Conservation (phyloP, 2,888 invertebrate genomes). For the Gandaritis pyraliata region DNA sequence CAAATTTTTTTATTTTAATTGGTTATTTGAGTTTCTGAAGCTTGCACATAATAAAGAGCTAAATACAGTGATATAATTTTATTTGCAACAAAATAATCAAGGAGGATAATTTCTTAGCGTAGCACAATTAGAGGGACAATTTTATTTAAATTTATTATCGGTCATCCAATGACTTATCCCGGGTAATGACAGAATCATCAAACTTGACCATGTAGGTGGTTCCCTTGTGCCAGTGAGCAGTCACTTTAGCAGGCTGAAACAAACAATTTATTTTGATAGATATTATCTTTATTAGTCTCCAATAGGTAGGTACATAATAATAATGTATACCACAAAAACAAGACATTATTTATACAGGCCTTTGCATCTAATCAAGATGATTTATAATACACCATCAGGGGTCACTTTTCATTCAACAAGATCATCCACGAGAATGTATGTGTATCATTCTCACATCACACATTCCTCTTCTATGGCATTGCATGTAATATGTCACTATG, state of each 20-base stretch:
- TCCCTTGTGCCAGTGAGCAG: constrained; percentile 99
- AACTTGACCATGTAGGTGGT: constrained; percentile 99
- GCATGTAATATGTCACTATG: too few species aligned
- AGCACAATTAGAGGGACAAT: neutral
- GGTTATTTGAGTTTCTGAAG: neutral
- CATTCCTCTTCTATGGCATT: too few species aligned
- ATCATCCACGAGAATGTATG: too few species aligned
- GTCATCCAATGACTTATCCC: constrained; percentile 96
- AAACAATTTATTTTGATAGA: constrained; percentile 4
- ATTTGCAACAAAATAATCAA: constrained; percentile 6
- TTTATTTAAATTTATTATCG: constrained; percentile 76
- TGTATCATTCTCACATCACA: neutral
- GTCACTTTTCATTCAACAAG: too few species aligned
- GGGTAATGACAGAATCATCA: constrained; percentile 94
- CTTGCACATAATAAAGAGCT: neutral
- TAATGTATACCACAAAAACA: too few species aligned
- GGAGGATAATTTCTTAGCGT: neutral
- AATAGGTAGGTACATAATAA: too few species aligned
- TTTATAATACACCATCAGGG: too few species aligned
- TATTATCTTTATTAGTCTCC: too few species aligned
- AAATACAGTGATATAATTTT: neutral
- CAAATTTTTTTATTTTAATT: neutral
- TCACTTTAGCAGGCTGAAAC: constrained; percentile 97
- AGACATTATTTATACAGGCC: too few species aligned
- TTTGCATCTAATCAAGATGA: too few species aligned